Evolutionary conservation across 2,113 vertebrate genomes (phyloP).

Genomic region (Azemiops feae): DNA sequence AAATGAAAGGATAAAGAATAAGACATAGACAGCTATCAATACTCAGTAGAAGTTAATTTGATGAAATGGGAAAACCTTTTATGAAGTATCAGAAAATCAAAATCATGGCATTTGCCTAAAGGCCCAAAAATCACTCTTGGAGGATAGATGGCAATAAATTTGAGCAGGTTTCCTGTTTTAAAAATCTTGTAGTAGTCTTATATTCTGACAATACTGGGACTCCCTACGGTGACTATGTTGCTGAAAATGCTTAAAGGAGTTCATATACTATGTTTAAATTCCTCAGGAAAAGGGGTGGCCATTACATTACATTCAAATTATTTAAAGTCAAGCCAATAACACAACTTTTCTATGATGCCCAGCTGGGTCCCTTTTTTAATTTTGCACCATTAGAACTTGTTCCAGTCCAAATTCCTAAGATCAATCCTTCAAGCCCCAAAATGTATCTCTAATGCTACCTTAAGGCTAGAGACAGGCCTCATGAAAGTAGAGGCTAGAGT

Average conservation of each 20-base stretch:
- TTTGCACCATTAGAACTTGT: background rate
- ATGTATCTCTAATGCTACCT: background rate
- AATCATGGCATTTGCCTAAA: background rate
- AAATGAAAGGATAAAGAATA: background rate
- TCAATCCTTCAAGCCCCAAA: background rate
- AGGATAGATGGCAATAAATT: background rate
- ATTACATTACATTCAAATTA: background rate
- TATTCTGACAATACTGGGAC: background rate
- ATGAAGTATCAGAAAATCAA: background rate
- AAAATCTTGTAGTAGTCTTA: background rate
- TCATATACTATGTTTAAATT: background rate
- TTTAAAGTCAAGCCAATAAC: background rate
- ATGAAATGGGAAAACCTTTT: slow-evolving; percentile 6
- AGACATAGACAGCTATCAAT: slow-evolving; percentile 8
- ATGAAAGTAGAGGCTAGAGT: background rate
- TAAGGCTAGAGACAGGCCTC: background rate
- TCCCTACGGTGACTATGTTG: background rate
- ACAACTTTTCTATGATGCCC: background rate
- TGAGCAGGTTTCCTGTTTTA: background rate
- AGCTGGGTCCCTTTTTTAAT: background rate
- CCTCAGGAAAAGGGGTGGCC: background rate
- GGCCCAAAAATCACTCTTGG: background rate
- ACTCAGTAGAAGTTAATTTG: slow-evolving; percentile 28
- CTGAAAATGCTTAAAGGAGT: background rate
- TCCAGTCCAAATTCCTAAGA: background rate